A percentile compares a stretch with the other conserved stretches of the same genome.
Evolutionary conservation across 2,888 invertebrate genomes (phyloP).

Genomic region (Sphaerophoria taeniata): DNA sequence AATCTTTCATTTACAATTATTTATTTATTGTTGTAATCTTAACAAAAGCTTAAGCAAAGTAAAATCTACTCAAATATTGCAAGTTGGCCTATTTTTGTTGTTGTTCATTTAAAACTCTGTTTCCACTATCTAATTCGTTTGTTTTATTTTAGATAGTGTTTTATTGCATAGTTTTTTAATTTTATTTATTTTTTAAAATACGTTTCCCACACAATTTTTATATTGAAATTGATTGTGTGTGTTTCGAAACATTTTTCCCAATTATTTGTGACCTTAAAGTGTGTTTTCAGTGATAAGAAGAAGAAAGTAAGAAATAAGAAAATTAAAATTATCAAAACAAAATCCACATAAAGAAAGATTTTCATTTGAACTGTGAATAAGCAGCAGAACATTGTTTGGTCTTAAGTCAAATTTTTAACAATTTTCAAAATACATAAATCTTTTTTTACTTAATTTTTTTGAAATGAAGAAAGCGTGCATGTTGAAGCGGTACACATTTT

Average conservation of each 20-base stretch:
- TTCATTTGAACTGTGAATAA: slow-evolving; percentile 33
- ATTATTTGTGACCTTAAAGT: slow-evolving; percentile 83
- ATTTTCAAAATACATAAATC: slow-evolving; percentile 5
- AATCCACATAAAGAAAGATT: slow-evolving; percentile 31
- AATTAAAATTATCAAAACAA: background rate
- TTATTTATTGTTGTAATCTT: slow-evolving; percentile 29
- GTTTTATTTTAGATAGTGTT: slow-evolving; percentile 63
- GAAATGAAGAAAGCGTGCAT: slow-evolving; percentile 61
- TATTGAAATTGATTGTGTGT: slow-evolving; percentile 67
- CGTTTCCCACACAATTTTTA: slow-evolving; percentile 63
- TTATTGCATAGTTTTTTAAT: slow-evolving; percentile 54
- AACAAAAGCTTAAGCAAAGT: slow-evolving; percentile 73
- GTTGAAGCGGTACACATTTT: slow-evolving; percentile 8
- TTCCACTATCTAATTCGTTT: slow-evolving; percentile 57
- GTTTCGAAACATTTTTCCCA: slow-evolving; percentile 82
- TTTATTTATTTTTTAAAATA: slow-evolving; percentile 44
- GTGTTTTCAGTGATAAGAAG: slow-evolving; percentile 78
- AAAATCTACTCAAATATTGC: slow-evolving; percentile 70
- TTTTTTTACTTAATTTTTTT: background rate
- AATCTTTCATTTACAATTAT: slow-evolving; percentile 40
- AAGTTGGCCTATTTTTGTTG: slow-evolving; percentile 48
- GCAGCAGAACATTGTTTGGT: slow-evolving; percentile 47
- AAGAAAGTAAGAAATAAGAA: background rate
- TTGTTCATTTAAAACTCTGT: slow-evolving; percentile 29
- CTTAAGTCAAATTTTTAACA: slow-evolving; percentile 18